These are phyloP conservation scores for Muntiacus muntjak DNA, from an alignment of 2,113 vertebrate species.

Conservation along the genomic window DNA sequence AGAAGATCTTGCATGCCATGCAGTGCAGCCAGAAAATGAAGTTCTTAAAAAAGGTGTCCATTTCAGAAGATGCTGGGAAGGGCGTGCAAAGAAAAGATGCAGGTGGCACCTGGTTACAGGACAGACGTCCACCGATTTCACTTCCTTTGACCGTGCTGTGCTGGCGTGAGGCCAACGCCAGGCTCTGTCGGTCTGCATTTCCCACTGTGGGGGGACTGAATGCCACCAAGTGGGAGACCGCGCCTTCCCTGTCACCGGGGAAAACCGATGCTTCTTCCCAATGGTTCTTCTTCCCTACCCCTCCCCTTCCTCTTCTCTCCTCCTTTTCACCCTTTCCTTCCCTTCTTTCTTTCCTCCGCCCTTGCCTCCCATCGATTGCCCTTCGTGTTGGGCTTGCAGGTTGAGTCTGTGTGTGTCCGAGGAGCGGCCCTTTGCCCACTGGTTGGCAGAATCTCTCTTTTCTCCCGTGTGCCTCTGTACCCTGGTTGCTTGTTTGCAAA, in stretches of 20 bases:
- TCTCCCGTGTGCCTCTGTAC: accelerated
- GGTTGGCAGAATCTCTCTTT: background rate
- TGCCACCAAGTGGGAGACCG: background rate
- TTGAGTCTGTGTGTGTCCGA: accelerated
- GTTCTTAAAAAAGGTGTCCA: background rate
- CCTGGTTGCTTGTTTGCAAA: background rate
- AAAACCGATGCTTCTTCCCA: accelerated
- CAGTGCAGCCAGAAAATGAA: background rate
- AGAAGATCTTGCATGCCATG: background rate
- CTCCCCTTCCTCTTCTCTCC: background rate
- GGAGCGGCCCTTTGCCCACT: background rate
- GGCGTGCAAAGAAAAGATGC: background rate
- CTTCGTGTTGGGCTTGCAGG: accelerated
- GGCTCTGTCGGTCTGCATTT: background rate
- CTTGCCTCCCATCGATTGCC: accelerated
- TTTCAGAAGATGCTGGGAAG: background rate
- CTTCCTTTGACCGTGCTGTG: background rate
- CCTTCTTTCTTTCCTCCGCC: background rate
- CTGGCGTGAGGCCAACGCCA: too few species aligned
- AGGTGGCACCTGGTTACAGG: too few species aligned
- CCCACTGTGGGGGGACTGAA: too few species aligned
- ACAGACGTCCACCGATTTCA: accelerated
- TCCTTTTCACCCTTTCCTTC: background rate
- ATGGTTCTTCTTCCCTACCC: background rate
- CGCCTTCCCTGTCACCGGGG: background rate